These are phyloP conservation scores for Cyphomyrus plagiostoma DNA, from an alignment of 2,113 vertebrate species.

Conservation along the genomic window DNA sequence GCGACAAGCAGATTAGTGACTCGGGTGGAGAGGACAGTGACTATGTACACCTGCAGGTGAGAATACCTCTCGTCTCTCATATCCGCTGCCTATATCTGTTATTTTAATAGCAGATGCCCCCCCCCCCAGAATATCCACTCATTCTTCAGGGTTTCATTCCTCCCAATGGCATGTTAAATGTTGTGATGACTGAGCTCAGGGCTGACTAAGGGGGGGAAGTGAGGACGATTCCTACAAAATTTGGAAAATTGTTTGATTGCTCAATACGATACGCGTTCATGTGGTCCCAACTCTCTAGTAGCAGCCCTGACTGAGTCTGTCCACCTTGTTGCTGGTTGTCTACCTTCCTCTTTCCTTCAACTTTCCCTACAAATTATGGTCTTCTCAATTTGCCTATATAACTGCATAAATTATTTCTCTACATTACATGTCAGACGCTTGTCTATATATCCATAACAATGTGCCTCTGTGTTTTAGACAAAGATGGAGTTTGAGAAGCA, in stretches of 20 bases:
- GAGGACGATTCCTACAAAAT: not conserved
- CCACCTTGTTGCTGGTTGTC: not conserved
- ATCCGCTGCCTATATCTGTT: not conserved
- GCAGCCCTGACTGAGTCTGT: not conserved
- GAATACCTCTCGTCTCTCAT: not conserved
- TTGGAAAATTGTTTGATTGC: not conserved
- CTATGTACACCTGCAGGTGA: conserved; percentile 71
- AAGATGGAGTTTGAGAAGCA: conserved; percentile 56
- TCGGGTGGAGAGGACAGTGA: conserved; percentile 52
- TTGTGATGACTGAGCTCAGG: not conserved
- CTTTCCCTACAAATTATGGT: not conserved
- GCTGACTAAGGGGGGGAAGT: not conserved
- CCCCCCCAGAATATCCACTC: not conserved
- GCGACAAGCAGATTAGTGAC: conserved; percentile 29
- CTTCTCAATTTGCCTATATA: not conserved
- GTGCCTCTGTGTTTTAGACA: conserved; percentile 41
- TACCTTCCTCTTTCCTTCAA: not conserved
- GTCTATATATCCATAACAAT: not conserved
- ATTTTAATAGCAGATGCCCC: not conserved
- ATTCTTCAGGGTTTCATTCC: not conserved
- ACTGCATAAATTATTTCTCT: not conserved
- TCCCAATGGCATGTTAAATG: not conserved
- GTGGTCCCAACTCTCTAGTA: not conserved
- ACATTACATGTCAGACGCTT: not conserved
- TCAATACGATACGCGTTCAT: not conserved